A percentile compares a stretch with the other conserved stretches of the same genome.
These are phyloP conservation scores for Sinella curviseta DNA, from an alignment of 1,140 invertebrate species.

Conservation along the genomic window DNA sequence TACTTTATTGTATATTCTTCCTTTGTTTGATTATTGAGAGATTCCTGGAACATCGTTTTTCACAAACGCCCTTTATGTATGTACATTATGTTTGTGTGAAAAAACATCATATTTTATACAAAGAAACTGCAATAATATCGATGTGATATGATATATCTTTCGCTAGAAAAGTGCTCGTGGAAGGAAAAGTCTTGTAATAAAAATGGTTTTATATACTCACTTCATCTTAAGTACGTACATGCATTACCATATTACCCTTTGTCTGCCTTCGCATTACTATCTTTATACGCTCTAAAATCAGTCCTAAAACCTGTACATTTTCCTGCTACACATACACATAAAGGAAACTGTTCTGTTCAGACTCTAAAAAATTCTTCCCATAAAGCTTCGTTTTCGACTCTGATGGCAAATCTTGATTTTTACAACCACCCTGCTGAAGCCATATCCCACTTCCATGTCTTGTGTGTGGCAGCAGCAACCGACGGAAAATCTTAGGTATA, in stretches of 20 bases:
- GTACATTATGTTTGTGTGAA: not conserved
- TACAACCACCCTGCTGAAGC: constrained; percentile 3
- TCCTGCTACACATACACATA: not conserved
- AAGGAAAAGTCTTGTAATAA: constrained; percentile 13
- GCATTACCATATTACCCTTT: no score
- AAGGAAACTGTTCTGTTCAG: not conserved
- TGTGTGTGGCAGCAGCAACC: no score
- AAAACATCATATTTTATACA: no score
- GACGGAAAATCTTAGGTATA: no score
- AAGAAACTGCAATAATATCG: no score
- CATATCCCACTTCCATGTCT: no score
- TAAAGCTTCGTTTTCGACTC: constrained; percentile 13
- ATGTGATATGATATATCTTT: constrained; percentile 14
- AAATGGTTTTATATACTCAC: not conserved
- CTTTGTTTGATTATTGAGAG: not conserved
- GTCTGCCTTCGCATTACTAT: no score
- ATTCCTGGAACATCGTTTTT: not conserved
- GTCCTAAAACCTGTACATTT: not conserved
- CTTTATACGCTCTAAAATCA: not conserved
- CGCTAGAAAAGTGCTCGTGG: not conserved
- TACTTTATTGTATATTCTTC: not conserved
- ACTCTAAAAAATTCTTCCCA: not conserved
- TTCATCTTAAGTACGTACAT: not conserved
- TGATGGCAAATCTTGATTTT: constrained; percentile 18
- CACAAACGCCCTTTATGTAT: not conserved